A percentile compares a stretch with the other conserved stretches of the same genome.
Conservation (phyloP, 2,888 invertebrate species). For the Dioctria rufipes region DNA sequence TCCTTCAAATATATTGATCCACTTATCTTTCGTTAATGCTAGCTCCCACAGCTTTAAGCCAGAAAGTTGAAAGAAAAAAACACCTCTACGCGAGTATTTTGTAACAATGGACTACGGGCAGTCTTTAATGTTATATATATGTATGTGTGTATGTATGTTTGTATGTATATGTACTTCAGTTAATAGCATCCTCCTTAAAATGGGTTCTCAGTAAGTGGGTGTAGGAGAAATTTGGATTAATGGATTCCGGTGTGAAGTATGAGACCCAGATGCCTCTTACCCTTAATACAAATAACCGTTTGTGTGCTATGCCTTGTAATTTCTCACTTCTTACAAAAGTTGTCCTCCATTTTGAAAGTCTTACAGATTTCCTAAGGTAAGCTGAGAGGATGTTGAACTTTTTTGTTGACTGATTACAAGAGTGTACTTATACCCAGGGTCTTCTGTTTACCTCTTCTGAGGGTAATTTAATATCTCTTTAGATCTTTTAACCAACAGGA, state of each 20-base stretch:
- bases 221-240: conserved; percentile 25
- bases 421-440: conserved; percentile 25
- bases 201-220: conserved; percentile 3
- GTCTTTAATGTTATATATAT: no score
- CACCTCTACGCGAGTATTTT: no score
- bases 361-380: conserved; percentile 35
- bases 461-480: conserved; percentile 36
- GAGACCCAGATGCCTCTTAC: conserved; percentile 48
- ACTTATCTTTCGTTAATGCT: no score
- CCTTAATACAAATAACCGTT: conserved; percentile 41
- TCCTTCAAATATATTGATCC: no score
- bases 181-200: conserved; percentile 38
- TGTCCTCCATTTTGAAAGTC: background rate
- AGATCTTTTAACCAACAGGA: conserved; percentile 43
- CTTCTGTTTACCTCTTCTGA: conserved; percentile 46
- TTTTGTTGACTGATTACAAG: conserved; percentile 38
- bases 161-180: conserved; percentile 10
- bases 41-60: no score
- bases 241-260: conserved; percentile 47
- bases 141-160: background rate
- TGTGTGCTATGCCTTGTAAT: conserved; percentile 38
- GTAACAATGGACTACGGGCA: no score
- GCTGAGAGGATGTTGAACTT: conserved; percentile 42
- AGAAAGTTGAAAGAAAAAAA: no score
- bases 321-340: conserved; percentile 6